Evolutionary conservation across 2,888 invertebrate genomes (phyloP), one percentile per base, ranked within the genome.

Genomic region (Lissocephala sabroskyi): DNA sequence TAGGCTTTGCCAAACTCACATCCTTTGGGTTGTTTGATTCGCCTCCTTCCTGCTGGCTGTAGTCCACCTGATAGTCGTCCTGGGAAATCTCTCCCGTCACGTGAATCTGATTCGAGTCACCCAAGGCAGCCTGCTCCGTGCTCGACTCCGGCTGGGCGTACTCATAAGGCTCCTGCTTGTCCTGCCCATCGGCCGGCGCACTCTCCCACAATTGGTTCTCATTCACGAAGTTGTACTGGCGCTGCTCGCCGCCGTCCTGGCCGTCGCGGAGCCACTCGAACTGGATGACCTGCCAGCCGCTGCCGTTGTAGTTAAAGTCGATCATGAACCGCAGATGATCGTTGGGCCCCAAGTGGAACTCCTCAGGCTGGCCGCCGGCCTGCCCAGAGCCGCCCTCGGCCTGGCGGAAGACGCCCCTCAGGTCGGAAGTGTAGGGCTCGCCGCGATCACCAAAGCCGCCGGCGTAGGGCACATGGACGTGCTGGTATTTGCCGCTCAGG

Each of bases 401-500:
- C 26, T 63, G 56, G 0, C 45, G 39, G 3, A 65, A 55, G 23
- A 71, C 61, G 40, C 67, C 67, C 0, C 56, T 63, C 42, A 60
- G 44, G 53, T 64, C 70, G 40, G 54, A 59, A 2, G 56, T 49
- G 35, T 86, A 86, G 1, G 85, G 85, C 2, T 84, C 82, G 0
- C 80, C 85, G 17, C 84, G 76, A 56, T 87, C 87, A 0, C 86
- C 82, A 58, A 87, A 88, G 49, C 86, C 84, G 10, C 87, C 87
- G 39, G 86, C 84, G n/a, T 86, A 86, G n/a, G 86, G 86, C 35
- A 79, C 65, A 32, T 85, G 85, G 29, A 86, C 83, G 41, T 88
- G 87, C 0, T 82, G 84, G 63, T 88, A 88, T 62, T 81, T 85
- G 7, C 88, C 88, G 54, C 87, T 87, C 33, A 87, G 85, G 1